phyloP scores from a whole-genome alignment of 2,888 invertebrate genomes.

The Chymomyza procnemis region DNA sequence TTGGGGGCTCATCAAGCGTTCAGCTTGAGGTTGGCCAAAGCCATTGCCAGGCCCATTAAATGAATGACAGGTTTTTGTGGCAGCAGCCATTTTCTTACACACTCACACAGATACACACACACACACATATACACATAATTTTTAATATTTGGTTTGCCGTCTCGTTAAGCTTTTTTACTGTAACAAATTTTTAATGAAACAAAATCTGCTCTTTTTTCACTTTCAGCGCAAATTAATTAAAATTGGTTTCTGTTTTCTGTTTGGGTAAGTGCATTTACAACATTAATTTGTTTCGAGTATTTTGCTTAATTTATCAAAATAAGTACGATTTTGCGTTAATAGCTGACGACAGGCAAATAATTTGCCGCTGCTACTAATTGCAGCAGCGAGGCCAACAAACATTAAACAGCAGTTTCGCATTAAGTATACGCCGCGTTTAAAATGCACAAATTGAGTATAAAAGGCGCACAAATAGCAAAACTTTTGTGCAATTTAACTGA shows the following conservation, averaged over 20 bases:
- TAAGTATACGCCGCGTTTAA: background rate
- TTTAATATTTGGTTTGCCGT: background rate
- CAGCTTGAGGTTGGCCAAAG: background rate
- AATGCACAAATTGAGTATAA: background rate
- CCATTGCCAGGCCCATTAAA: background rate
- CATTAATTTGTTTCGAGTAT: background rate
- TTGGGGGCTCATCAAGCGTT: background rate
- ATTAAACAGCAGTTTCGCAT: background rate
- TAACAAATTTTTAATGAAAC: conserved; percentile 30
- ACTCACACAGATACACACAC: background rate
- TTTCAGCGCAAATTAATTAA: conserved; percentile 43
- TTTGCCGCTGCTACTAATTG: background rate
- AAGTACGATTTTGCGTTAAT: background rate
- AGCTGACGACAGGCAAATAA: background rate
- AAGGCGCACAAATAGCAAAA: background rate
- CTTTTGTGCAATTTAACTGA: conserved; percentile 22
- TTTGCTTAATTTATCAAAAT: background rate
- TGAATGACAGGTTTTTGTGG: conserved; percentile 10
- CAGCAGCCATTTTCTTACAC: conserved; percentile 4
- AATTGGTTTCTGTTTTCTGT: conserved; percentile 8
- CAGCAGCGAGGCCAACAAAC: background rate
- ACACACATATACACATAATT: background rate
- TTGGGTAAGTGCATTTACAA: background rate
- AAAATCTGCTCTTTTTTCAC: conserved; percentile 7
- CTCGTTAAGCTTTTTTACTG: background rate